Evolutionary conservation across 2,888 invertebrate species (phyloP), one percentile per base, ranked within the genome.

Genomic region (Sacculina carcini): DNA sequence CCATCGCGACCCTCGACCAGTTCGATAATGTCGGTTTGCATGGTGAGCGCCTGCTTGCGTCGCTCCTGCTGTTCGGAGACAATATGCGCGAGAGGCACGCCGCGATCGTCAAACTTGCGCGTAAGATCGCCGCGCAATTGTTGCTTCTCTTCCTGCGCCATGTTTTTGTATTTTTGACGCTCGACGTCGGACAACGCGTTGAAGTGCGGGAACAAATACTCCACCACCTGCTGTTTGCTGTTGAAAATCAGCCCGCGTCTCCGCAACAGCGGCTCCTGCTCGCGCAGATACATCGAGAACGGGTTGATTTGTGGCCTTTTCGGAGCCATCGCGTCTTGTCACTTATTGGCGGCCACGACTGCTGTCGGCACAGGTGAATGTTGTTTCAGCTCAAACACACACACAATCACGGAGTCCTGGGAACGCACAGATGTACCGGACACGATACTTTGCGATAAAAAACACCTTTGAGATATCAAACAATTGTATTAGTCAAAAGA

Each of bases 61-160:
- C 3, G 16, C 28, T 44, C 44, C n/a, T 44, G 24, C 14, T 16
- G 9, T 19, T 44, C 44, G 28, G 44, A 26, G 9, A 19, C 44
- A 12, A 44, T 28, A 26, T 44, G 44, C 1, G 44, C 26, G 28
- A 44, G 44, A 16, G 44, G 44, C 28, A 44, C 44, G 28, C 44
- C 44, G 16, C 28, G 44, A 10, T 44, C 44, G 44, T 44, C 44
- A 9, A 28, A 44, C 44, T 44, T 44, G 28, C 44, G 44, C 44
- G 44, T 28, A 16, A 44, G 44, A 19, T 44, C 44, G 12, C 1
- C 7, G 28, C 29, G 26, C 28, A 29, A n/a, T 16, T 5, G 1
- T 29, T 44, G 28, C 44, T 44, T 44, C 26, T 28, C 44, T 2
- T 9, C 7, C 44, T 44, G 26, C 16, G 44, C 44, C 28, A 44